Evolutionary conservation across 2,888 invertebrate species (phyloP).

Genomic region (Nemotelus pantherinus): DNA sequence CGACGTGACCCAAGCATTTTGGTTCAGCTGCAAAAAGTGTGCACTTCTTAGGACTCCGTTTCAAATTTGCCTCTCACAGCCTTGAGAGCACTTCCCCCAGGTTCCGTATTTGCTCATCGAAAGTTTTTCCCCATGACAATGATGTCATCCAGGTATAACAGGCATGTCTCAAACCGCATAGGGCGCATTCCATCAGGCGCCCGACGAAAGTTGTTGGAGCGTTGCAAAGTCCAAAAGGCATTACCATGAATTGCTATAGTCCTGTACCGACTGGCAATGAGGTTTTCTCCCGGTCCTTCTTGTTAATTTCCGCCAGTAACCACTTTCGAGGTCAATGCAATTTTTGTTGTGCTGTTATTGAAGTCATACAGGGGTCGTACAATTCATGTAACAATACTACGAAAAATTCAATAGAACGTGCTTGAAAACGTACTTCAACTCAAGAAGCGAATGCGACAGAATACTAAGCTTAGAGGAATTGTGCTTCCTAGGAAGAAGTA

Average conservation of each 20-base stretch:
- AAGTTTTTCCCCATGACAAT: constrained; percentile 47
- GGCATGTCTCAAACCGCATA: constrained; percentile 46
- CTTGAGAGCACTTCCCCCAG: constrained; percentile 34
- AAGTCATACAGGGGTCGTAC: too few relatives aligned
- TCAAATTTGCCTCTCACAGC: constrained; percentile 31
- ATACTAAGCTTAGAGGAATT: too few relatives aligned
- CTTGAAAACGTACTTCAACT: too few relatives aligned
- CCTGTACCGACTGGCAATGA: constrained; percentile 52
- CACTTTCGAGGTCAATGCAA: constrained; percentile 50
- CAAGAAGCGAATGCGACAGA: too few relatives aligned
- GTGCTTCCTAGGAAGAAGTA: too few relatives aligned
- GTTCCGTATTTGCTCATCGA: constrained; percentile 49
- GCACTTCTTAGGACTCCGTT: constrained; percentile 43
- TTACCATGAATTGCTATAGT: constrained; percentile 54
- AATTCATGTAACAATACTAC: too few relatives aligned
- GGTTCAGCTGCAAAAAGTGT: constrained; percentile 20
- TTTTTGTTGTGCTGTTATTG: too few relatives aligned
- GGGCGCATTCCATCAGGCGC: constrained; percentile 49
- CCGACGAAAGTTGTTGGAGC: constrained; percentile 52
- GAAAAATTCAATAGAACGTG: too few relatives aligned
- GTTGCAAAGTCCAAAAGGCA: constrained; percentile 52
- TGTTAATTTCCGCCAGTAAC: constrained; percentile 47
- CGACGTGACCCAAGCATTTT: constrained; percentile 39
- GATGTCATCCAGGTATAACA: constrained; percentile 52
- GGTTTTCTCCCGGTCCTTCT: constrained; percentile 52